These are phyloP conservation scores for Hapalemur alaotrensis DNA, from an alignment of 2,797 vertebrate genomes.

Conservation along the genomic window DNA sequence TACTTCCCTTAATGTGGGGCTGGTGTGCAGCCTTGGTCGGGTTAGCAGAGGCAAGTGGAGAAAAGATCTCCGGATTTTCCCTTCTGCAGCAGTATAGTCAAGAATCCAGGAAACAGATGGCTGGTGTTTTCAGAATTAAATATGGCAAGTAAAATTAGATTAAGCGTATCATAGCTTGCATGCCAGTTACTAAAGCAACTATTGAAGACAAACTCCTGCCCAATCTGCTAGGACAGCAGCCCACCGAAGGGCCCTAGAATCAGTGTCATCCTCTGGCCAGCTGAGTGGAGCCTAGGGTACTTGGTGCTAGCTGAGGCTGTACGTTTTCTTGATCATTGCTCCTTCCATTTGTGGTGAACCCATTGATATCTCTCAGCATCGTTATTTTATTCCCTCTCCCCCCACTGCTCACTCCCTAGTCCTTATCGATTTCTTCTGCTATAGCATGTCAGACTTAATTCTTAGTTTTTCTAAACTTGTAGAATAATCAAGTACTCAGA, in stretches of 20 bases:
- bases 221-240: neutral
- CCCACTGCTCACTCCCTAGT: neutral
- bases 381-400: neutral
- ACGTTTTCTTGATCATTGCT: neutral
- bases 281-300: neutral
- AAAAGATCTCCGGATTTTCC: neutral
- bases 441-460: neutral
- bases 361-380: neutral
- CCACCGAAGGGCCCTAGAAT: neutral
- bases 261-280: neutral
- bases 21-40: neutral
- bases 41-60: neutral
- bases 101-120: slow-evolving; percentile 72
- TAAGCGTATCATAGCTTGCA: neutral
- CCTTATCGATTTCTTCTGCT: neutral
- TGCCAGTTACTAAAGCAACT: neutral
- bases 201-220: neutral
- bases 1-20: neutral
- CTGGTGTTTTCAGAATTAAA: slow-evolving; percentile 62
- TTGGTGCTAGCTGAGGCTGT: neutral
- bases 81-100: neutral
- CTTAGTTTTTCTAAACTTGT: neutral
- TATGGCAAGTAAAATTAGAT: slow-evolving; percentile 62
- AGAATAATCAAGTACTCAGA: neutral
- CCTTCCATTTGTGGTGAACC: neutral